Evolutionary conservation across 1,140 invertebrate genomes (phyloP).

Genomic region (Drosophila triauraria): DNA sequence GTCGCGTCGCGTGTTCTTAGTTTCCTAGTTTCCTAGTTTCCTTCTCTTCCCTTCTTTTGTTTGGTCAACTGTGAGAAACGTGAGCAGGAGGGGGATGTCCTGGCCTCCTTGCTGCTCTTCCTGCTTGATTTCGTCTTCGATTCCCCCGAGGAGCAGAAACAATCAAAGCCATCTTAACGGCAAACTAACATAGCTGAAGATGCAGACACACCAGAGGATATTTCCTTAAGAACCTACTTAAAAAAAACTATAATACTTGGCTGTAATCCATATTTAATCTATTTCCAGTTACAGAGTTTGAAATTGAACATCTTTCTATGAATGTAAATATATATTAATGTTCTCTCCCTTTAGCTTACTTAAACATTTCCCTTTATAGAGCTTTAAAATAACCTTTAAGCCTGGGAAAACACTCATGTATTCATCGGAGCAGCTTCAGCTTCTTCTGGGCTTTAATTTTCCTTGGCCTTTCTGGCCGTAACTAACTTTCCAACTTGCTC

Average conservation of each 20-base stretch:
- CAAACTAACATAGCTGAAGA: slow-evolving; percentile 30
- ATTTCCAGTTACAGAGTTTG: too few species aligned
- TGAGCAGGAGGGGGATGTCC: slow-evolving; percentile 10
- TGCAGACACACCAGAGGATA: background rate
- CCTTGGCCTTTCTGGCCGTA: slow-evolving; percentile 3
- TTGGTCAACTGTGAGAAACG: slow-evolving; percentile 35
- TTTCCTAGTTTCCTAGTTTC: slow-evolving; percentile 14
- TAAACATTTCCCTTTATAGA: background rate
- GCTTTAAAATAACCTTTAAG: background rate
- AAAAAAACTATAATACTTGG: too few species aligned
- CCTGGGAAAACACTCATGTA: background rate
- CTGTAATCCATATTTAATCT: too few species aligned
- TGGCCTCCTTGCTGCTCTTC: background rate
- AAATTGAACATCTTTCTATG: too few species aligned
- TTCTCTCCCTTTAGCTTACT: background rate
- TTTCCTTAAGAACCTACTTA: background rate
- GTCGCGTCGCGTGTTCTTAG: slow-evolving; percentile 27
- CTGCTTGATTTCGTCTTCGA: slow-evolving; percentile 21
- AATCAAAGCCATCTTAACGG: slow-evolving; percentile 59
- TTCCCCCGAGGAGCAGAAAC: slow-evolving; percentile 34
- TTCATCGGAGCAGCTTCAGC: background rate
- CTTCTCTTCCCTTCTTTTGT: background rate
- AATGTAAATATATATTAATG: background rate
- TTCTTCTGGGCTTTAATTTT: background rate
- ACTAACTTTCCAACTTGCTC: slow-evolving; percentile 55